Percentiles rank a stretch among this genome's conserved stretches.
Conservation (phyloP, 1,140 invertebrate genomes). For the Bombus polaris region DNA sequence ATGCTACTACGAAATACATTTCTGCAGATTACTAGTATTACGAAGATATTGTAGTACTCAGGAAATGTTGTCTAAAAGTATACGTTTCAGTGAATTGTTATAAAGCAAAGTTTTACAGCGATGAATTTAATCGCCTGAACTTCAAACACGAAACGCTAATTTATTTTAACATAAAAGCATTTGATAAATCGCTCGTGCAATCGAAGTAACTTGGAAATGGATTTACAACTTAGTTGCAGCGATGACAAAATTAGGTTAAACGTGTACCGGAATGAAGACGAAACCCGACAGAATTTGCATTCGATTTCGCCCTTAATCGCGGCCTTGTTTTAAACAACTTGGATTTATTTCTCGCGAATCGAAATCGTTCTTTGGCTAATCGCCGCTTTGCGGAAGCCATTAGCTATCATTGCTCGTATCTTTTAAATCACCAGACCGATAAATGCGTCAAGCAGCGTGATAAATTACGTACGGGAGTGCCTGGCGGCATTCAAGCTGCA, state of each 20-base stretch:
- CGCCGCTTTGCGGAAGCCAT: background rate
- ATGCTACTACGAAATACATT: too few relatives aligned
- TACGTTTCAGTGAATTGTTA: too few relatives aligned
- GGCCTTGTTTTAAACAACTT: background rate
- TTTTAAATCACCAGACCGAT: conserved; percentile 9
- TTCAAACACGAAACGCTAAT: background rate
- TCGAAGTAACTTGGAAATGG: background rate
- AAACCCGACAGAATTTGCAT: background rate
- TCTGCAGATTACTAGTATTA: too few relatives aligned
- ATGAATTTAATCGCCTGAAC: background rate
- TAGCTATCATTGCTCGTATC: background rate
- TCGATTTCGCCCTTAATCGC: background rate
- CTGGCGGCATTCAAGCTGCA: conserved; percentile 29
- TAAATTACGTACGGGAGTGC: conserved; percentile 41
- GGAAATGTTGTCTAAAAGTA: too few relatives aligned
- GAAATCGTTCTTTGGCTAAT: background rate
- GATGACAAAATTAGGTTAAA: background rate
- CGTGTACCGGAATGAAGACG: background rate
- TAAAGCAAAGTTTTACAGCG: background rate
- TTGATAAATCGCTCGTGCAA: too few relatives aligned
- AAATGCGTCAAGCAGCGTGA: conserved; percentile 45
- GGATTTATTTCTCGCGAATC: background rate
- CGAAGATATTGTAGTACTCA: too few relatives aligned
- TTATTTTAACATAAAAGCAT: too few relatives aligned
- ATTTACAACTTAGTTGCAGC: background rate